Base-by-base conservation (phyloP, 1,140 invertebrate species). In the Phenacoccus solenopsis region DNA sequence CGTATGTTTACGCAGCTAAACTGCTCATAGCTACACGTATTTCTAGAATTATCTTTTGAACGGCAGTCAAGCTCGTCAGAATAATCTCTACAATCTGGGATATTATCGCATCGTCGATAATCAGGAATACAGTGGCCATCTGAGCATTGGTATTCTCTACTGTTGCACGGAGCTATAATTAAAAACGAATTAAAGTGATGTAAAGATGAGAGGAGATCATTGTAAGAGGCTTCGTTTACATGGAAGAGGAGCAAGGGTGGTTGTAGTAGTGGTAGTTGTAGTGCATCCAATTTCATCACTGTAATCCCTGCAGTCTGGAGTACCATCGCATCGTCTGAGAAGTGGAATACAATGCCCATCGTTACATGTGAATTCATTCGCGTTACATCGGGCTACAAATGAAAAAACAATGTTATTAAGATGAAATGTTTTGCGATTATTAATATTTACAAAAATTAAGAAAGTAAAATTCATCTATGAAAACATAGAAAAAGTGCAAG, bases 11-110 rank as follows among this genome's bases (percentile, higher is more conserved):
- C 75, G 78, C 88, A 91, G 10, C 78, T 78, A 74, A 81, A 83
- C 73, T 85, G 76, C 38, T 81, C 80, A 59, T 75, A 80, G 22
- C 78, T 73, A 73, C 84, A 86, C 28, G 72, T 75, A 5, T 72
- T 10, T 10, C 10, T 3, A 69, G 12, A 12, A 5, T 12, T 13
- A 10, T 5, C 9, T 28, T 71, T 75, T 3, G 72, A 68, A 68
- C 10, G 20, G 22, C 92, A 94, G 80, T 89, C 87, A 79, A 90
- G 78, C 79, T 93, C 90, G 77, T 93, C 90, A 78, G 86, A 87
- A 35, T 81, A 82, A 79, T 88, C 85, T 35, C 81, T 78, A 79
- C 90, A 93, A 78, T 93, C 88, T 49, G 77, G 75, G 70, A 79
- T 78, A 69, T 82, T 82, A 79, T 94, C 86, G 79, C 91, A 94